Conservation (phyloP, 2,888 invertebrate genomes). For the Coenonympha arcania region DNA sequence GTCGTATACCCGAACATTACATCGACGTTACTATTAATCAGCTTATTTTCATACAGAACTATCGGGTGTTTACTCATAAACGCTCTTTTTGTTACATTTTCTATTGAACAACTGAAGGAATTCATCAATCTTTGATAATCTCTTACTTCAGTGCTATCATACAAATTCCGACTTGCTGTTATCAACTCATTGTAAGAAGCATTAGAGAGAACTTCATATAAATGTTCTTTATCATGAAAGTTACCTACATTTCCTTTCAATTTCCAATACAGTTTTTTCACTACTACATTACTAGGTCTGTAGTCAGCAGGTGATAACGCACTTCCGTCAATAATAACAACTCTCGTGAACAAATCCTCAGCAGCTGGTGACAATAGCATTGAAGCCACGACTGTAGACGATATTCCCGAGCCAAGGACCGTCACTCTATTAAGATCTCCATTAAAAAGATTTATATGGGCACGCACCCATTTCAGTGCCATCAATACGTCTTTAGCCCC, state of each 20-base stretch:
- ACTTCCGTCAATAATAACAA: conserved; percentile 57
- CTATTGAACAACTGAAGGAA: conserved; percentile 51
- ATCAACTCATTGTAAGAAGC: conserved; percentile 34
- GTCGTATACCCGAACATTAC: conserved; percentile 68
- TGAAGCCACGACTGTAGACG: conserved; percentile 51
- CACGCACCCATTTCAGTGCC: conserved; percentile 55
- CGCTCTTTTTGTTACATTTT: conserved; percentile 37
- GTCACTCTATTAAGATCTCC: conserved; percentile 57
- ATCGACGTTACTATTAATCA: conserved; percentile 47
- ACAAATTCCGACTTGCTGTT: conserved; percentile 46
- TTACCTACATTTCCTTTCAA: conserved; percentile 41
- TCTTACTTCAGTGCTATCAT: conserved; percentile 62
- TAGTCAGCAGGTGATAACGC: conserved; percentile 55
- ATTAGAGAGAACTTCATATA: conserved; percentile 47
- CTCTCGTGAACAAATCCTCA: conserved; percentile 50
- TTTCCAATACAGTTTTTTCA: conserved; percentile 44
- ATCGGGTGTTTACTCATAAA: conserved; percentile 50
- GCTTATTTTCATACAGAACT: conserved; percentile 41
- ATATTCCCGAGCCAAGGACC: conserved; percentile 48
- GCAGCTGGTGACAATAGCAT: conserved; percentile 46
- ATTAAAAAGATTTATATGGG: conserved; percentile 50
- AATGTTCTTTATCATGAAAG: conserved; percentile 45
- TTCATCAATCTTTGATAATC: conserved; percentile 56
- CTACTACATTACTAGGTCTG: conserved; percentile 44
- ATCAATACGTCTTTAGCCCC: conserved; percentile 57